These are phyloP conservation scores for Tichodroma muraria DNA, from an alignment of 2,113 vertebrate species.

Conservation along the genomic window DNA sequence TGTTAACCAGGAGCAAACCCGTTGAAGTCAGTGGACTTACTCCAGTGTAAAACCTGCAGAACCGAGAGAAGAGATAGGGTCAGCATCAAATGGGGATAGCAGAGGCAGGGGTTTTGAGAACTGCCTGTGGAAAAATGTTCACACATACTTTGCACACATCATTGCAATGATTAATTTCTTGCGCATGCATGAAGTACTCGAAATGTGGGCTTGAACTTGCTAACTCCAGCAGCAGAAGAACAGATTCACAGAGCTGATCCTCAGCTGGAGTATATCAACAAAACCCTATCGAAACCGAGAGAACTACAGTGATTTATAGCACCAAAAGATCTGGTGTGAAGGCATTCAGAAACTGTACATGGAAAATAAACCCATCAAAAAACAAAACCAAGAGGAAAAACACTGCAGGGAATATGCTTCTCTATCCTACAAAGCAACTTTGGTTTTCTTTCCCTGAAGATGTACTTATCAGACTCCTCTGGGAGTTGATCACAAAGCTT, in stretches of 20 bases:
- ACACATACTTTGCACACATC: constrained; percentile 30
- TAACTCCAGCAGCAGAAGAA: neutral
- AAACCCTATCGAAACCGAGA: neutral
- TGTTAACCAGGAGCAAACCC: neutral
- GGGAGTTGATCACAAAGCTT: neutral
- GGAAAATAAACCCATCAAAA: constrained; percentile 15
- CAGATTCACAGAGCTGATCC: neutral
- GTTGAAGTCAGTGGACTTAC: neutral
- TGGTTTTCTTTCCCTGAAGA: neutral
- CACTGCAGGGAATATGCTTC: neutral
- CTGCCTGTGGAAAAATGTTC: neutral
- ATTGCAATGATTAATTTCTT: constrained; percentile 23
- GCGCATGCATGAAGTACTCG: neutral
- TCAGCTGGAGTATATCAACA: constrained; percentile 41
- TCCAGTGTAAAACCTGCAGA: neutral
- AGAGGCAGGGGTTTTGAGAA: neutral
- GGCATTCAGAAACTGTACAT: neutral
- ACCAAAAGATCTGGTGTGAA: neutral
- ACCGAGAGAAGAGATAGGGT: neutral
- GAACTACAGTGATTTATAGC: neutral
- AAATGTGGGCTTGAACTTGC: constrained; percentile 6
- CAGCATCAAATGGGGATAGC: neutral
- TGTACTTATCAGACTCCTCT: neutral
- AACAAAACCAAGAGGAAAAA: neutral
- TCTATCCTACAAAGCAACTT: neutral